Evolutionary conservation across 1,140 invertebrate species (phyloP).

Genomic region (Muscidifurax raptorellus): DNA sequence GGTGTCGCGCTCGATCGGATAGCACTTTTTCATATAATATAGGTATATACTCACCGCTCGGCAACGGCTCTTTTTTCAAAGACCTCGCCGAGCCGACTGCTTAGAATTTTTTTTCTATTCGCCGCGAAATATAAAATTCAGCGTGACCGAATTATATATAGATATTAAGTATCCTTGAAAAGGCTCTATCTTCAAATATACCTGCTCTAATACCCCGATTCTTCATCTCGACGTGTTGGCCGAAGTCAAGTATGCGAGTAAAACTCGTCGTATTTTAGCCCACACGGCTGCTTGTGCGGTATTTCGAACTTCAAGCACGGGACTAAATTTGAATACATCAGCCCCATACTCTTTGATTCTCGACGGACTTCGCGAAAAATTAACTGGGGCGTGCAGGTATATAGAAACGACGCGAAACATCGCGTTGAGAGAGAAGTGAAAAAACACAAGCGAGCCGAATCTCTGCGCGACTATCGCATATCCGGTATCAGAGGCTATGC

Average conservation of each 20-base stretch:
- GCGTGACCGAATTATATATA: not conserved
- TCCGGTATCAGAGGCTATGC: slow-evolving; percentile 45
- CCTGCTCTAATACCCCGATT: not conserved
- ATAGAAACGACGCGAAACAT: not conserved
- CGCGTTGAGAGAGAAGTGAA: slow-evolving; percentile 16
- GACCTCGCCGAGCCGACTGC: not conserved
- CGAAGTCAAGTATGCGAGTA: not conserved
- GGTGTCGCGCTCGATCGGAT: not conserved
- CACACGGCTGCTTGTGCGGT: not conserved
- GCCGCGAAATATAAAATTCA: not conserved
- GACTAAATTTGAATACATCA: not conserved
- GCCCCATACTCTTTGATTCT: too few relatives aligned
- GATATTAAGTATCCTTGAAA: not conserved
- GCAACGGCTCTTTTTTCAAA: not conserved
- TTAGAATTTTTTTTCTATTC: too few relatives aligned
- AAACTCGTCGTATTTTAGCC: not conserved
- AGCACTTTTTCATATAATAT: not conserved
- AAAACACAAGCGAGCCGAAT: not conserved
- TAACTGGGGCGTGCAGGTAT: not conserved
- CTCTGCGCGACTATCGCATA: slow-evolving; percentile 3
- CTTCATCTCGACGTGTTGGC: not conserved
- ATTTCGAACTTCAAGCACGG: too few relatives aligned
- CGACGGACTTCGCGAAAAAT: not conserved
- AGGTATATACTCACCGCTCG: not conserved
- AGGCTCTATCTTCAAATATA: not conserved